phyloP scores from a whole-genome alignment of 2,113 vertebrate species.

The Sigmodon hispidus region DNA sequence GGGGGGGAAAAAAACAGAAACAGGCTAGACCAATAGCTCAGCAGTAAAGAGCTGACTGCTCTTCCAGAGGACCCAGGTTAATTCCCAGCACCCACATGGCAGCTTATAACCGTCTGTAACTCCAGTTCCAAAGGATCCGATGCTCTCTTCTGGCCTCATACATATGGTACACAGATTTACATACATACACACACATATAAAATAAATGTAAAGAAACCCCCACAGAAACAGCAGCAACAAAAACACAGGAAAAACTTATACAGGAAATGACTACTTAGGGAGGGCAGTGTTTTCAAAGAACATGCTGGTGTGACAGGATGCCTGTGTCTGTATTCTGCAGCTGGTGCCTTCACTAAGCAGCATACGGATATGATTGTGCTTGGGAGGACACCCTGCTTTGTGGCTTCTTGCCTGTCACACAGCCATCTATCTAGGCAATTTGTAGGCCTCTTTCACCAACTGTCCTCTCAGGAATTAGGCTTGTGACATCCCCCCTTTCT shows the following conservation, averaged over 20 bases:
- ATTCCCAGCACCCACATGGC: not conserved
- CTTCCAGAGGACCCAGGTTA: not conserved
- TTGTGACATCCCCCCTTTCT: not conserved
- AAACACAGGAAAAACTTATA: not conserved
- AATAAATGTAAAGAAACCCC: not conserved
- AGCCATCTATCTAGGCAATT: not conserved
- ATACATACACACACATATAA: not conserved
- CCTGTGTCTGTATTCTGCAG: not conserved
- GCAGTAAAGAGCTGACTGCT: not conserved
- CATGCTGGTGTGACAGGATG: not conserved
- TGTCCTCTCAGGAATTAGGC: not conserved
- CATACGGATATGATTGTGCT: fast-evolving
- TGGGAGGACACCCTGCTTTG: not conserved
- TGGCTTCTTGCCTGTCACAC: not conserved
- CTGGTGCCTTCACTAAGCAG: not conserved
- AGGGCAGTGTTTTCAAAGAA: not conserved
- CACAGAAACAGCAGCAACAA: not conserved
- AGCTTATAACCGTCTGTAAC: not conserved
- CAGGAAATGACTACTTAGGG: not conserved
- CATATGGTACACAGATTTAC: not conserved
- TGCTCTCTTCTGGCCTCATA: not conserved
- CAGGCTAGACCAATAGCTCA: not conserved
- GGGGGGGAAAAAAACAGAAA: not conserved
- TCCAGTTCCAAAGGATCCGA: not conserved
- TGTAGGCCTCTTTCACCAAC: not conserved